Evolutionary conservation across 2,113 vertebrate genomes (phyloP).

Genomic region (Mionectes macconnelli): DNA sequence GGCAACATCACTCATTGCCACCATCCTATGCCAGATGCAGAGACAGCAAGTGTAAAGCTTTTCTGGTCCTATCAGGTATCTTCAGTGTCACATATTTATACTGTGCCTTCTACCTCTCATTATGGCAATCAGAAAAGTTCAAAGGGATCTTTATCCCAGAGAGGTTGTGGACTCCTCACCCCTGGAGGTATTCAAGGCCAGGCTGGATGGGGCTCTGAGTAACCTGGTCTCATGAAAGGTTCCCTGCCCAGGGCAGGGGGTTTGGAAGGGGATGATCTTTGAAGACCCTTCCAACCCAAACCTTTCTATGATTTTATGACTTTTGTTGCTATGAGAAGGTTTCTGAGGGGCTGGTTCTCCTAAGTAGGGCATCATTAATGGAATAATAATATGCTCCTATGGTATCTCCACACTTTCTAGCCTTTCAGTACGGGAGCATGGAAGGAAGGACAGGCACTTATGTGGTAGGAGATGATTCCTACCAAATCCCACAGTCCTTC

Average conservation of each 20-base stretch:
- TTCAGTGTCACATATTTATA: not conserved
- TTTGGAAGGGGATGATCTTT: not conserved
- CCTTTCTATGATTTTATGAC: not conserved
- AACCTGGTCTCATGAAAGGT: too few species aligned
- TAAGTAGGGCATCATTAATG: not conserved
- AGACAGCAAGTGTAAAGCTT: constrained; percentile 1
- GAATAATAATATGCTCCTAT: not conserved
- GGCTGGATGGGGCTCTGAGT: not conserved
- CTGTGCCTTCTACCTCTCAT: not conserved
- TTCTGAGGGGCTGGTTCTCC: not conserved
- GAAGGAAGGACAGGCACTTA: not conserved
- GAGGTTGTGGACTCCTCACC: not conserved
- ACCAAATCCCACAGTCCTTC: not conserved
- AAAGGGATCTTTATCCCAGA: not conserved
- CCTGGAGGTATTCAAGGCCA: not conserved
- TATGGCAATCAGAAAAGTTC: not conserved
- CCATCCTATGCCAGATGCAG: not conserved
- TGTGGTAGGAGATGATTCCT: not conserved
- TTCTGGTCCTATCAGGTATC: not conserved
- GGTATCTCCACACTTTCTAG: not conserved
- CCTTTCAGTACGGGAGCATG: not conserved
- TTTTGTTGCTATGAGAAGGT: not conserved
- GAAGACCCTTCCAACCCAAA: not conserved
- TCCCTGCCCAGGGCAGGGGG: not conserved
- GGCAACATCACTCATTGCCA: not conserved